A percentile compares a stretch with the other conserved stretches of the same genome.
Conservation (phyloP, 2,888 invertebrate genomes). For the Phortica okadai region DNA sequence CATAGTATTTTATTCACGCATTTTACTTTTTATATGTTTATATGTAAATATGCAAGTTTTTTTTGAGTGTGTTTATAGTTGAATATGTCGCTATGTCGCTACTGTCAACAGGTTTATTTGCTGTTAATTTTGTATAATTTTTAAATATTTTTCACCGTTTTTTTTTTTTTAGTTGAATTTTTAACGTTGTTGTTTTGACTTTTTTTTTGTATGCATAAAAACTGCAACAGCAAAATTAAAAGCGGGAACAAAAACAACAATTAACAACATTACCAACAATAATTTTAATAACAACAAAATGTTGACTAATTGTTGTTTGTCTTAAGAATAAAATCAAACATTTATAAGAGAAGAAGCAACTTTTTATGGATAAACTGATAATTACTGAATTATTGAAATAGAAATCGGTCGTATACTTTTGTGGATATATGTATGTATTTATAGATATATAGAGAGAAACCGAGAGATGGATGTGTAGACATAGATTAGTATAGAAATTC, state of each 20-base stretch:
- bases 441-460: too few relatives aligned
- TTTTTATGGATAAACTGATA: too few relatives aligned
- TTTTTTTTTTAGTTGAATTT: background rate
- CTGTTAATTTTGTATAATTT: constrained; percentile 30
- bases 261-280: background rate
- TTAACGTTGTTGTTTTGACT: constrained; percentile 2
- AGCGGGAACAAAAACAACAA: background rate
- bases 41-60: background rate
- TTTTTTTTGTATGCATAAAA: background rate
- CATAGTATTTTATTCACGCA: constrained; percentile 19
- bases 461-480: too few relatives aligned
- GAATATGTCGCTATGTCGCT: background rate
- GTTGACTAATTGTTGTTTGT: background rate
- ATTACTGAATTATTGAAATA: too few relatives aligned
- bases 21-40: background rate
- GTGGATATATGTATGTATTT: too few relatives aligned
- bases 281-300: background rate
- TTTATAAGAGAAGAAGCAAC: too few relatives aligned
- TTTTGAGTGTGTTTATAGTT: background rate
- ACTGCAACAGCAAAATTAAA: background rate
- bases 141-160: constrained; percentile 4
- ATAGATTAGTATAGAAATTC: too few relatives aligned
- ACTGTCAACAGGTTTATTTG: constrained; percentile 31
- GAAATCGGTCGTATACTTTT: too few relatives aligned
- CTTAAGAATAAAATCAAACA: too few relatives aligned